Evolutionary conservation across 1,140 invertebrate genomes (phyloP), one percentile per base, ranked within the genome.

Genomic region (Zaprionus lachaisei): DNA sequence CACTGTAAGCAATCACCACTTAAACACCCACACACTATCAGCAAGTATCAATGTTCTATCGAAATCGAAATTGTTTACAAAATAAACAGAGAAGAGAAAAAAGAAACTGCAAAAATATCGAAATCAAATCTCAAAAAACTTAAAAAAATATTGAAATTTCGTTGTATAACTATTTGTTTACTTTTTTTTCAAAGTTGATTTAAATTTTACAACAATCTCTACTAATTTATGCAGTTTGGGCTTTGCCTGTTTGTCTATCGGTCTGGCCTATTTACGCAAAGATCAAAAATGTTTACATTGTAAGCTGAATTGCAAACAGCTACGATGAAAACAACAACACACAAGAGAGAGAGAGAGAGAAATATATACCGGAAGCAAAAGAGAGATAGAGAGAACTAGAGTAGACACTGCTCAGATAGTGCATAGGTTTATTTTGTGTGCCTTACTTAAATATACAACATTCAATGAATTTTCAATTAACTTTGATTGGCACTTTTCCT

Each of bases 401-500:
- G 37, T 68, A 47, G 49, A 82, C 17, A 69, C 31, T 72, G 51
- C 63, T 56, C 41, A 51, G 17, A 61, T 70, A 68, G 63, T 56
- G 54, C 57, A 74, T 78, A 58, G 66, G 70, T 72, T 83, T 80
- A 80, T 83, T 79, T 83, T 86, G 79, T 86, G 64, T 72, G 77
- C 56, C 81, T 78, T 76, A 81, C 84, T 87, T 84, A 89, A 87
- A 87, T 87, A 87, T 89, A 89, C 84, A 89, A 73, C 78, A 89
- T 89, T 89, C 84, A 89, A 89, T 89, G 84, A 89, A 89, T 90
- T 90, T 89, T 89, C 85, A 89, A 89, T 90, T 85, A 89, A 90
- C 85, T 89, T 89, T 89, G 85, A 89, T 89, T 89, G 84, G 79
- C 84, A 89, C 84, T 89, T 89, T 89, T 89, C 81, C 84, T 84